Evolutionary conservation across 2,113 vertebrate species (phyloP).

Genomic region (Gasterosteus aculeatus): DNA sequence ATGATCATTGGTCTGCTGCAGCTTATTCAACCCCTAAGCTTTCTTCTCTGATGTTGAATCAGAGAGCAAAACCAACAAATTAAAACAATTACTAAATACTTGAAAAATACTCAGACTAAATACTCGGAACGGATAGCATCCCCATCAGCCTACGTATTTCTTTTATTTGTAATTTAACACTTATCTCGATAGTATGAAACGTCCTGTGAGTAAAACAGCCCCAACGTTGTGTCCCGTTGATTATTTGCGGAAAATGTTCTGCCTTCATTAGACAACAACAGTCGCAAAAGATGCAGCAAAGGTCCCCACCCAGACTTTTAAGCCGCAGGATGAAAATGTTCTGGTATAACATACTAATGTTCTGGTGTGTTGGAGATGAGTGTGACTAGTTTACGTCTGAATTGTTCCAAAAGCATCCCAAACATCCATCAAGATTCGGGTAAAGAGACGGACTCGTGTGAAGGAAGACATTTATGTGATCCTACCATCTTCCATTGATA

Average conservation of each 20-base stretch:
- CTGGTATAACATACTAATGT: neutral
- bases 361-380: neutral
- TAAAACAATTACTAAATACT: neutral
- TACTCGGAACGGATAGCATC: neutral
- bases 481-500: neutral
- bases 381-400: neutral
- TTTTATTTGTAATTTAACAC: neutral
- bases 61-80: neutral
- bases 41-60: neutral
- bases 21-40: neutral
- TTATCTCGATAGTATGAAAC: neutral
- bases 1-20: neutral
- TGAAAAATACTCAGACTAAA: neutral
- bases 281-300: constrained; percentile 15
- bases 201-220: neutral
- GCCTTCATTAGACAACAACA: neutral
- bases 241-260: neutral
- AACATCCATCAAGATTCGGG: neutral
- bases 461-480: neutral
- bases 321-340: neutral
- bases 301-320: neutral
- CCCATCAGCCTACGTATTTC: neutral
- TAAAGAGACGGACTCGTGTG: neutral
- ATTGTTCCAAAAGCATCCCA: neutral
- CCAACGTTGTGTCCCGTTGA: neutral